These are phyloP conservation scores for Hemitrygon akajei DNA, from an alignment of 2,797 vertebrate genomes.

Conservation along the genomic window DNA sequence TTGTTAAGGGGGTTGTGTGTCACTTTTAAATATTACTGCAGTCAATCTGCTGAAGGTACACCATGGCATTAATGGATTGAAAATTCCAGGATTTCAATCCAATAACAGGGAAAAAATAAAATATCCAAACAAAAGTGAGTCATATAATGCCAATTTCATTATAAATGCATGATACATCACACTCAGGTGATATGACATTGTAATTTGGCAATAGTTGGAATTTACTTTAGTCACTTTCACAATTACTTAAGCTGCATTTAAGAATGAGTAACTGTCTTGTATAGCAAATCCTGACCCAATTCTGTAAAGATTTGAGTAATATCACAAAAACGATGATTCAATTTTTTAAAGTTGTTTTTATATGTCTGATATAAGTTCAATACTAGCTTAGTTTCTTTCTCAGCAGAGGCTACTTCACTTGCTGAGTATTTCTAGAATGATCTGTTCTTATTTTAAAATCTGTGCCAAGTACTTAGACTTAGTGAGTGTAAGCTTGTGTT, in stretches of 20 bases:
- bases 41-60: no score
- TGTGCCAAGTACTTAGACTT: neutral
- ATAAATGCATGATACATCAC: neutral
- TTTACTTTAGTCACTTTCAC: neutral
- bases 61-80: no score
- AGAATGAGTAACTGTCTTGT: neutral
- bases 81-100: no score
- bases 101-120: no score
- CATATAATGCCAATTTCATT: neutral
- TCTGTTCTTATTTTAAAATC: neutral
- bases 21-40: no score
- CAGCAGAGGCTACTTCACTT: no score
- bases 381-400: no score
- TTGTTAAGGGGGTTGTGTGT: neutral
- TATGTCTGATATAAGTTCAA: no score
- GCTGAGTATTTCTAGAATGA: no score
- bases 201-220: neutral
- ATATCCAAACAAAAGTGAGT: neutral
- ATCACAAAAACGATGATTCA: neutral
- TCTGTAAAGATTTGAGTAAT: neutral
- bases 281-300: neutral
- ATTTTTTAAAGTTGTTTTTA: no score
- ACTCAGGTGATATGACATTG: neutral
- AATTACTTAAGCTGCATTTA: neutral
- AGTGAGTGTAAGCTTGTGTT: no score